Evolutionary conservation across 2,797 vertebrate genomes (phyloP), one percentile per base, ranked within the genome.

Genomic region (Acridotheres tristis): DNA sequence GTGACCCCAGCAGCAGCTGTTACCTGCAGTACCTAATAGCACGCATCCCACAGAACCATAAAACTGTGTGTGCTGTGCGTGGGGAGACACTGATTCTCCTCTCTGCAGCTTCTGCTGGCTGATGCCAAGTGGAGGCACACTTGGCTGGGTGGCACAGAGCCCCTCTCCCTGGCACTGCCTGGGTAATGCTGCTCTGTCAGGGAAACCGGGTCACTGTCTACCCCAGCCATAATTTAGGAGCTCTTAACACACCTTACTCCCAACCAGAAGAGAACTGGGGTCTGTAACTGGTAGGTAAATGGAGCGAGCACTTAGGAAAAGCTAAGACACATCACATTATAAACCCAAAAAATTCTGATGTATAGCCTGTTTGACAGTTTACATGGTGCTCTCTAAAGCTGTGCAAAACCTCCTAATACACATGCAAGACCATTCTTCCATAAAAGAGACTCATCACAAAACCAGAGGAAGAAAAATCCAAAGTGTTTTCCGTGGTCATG

Each of bases 1-100:
- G 34, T 66, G 90, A 50, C 16, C 53, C 21, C 47, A 54, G 57
- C 13, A 87, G 91, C 91, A 93, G 82, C 57, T 86, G 63, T 47
- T 84, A 38, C 38, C 63, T 73, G 77, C 85, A 75, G 19, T 51
- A 47, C 30, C 69, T 80, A 73, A 29, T 8, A 59, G 59, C 22
- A 84, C 67, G 34, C 61, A n/a, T 68, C 67, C 85, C 77, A 71
- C 50, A 85, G 65, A 84, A 18, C 26, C 29, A 7, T 40, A 79
- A 25, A 79, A 25, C 43, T 10, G 5, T 38, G n/a, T 78, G 14
- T 38, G 43, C 73, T 38, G 29, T 18, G 63, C 2, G 7, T 5
- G 2, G 50, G 48, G 29, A 79, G 25, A 54, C 14, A 11, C n/a
- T 11, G 65, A 54, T 36, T 65, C 81, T 26, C 7, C 0, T 0